Percentiles rank a stretch among this genome's conserved stretches.
Conservation (phyloP, 2,113 vertebrate species). For the Lota lota region DNA sequence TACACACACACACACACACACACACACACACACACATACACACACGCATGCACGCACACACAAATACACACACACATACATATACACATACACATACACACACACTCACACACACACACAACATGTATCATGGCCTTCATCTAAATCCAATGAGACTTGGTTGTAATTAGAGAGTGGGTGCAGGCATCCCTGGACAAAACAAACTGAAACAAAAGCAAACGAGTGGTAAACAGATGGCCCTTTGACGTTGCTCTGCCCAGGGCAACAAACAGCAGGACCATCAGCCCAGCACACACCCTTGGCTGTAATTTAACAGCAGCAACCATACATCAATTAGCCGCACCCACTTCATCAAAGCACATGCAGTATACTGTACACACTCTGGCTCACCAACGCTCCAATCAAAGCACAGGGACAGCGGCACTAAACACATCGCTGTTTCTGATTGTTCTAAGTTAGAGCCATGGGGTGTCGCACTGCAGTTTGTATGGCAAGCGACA, state of each 20-base stretch:
- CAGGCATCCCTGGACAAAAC: constrained; percentile 36
- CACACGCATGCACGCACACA: background rate
- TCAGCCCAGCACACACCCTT: constrained; percentile 19
- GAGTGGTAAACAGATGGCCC: constrained; percentile 26
- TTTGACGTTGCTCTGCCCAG: constrained; percentile 57
- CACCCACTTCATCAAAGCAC: constrained; percentile 11
- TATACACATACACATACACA: background rate
- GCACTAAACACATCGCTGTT: no score
- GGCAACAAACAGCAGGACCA: constrained; percentile 25
- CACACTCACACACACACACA: background rate
- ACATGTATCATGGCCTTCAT: constrained; percentile 12
- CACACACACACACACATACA: no score
- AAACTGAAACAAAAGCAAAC: constrained; percentile 47
- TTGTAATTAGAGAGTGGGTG: constrained; percentile 50
- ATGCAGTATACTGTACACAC: background rate
- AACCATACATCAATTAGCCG: constrained; percentile 34
- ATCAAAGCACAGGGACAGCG: background rate
- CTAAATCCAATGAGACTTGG: constrained; percentile 19
- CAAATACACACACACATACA: background rate
- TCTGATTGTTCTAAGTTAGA: no score
- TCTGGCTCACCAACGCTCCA: background rate
- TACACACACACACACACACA: no score
- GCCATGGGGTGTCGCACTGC: no score
- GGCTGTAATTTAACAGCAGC: constrained; percentile 41
- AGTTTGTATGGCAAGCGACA: no score